Evolutionary conservation across 2,888 invertebrate genomes (phyloP).

Genomic region (Eurois occulta): DNA sequence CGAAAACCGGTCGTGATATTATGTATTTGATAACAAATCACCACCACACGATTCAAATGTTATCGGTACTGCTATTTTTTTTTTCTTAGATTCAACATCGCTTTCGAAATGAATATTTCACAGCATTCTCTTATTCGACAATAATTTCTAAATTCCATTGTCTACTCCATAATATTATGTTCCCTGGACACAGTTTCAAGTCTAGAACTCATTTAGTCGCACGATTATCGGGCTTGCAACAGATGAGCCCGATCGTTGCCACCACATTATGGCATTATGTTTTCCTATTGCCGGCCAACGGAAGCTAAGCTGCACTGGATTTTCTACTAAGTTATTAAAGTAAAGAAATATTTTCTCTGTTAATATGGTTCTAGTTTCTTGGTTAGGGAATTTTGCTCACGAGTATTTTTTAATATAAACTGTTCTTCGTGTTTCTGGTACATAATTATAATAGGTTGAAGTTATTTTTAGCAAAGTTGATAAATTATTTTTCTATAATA

Average conservation of each 20-base stretch:
- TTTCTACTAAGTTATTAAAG: constrained; percentile 55
- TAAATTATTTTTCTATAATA: neutral
- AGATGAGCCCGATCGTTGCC: constrained; percentile 65
- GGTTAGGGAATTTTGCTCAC: constrained; percentile 15
- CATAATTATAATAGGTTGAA: no score
- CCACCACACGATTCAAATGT: neutral
- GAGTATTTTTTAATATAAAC: neutral
- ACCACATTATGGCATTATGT: constrained; percentile 61
- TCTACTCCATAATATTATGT: constrained; percentile 36
- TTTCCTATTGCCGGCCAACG: constrained; percentile 54
- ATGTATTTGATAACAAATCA: neutral
- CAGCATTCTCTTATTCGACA: neutral
- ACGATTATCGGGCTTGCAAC: constrained; percentile 68
- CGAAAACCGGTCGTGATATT: neutral
- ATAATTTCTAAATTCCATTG: constrained; percentile 41
- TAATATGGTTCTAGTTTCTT: constrained; percentile 22
- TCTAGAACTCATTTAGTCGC: constrained; percentile 65
- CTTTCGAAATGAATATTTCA: neutral
- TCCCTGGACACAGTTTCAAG: constrained; percentile 61
- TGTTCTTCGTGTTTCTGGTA: neutral
- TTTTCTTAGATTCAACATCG: neutral
- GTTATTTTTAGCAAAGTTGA: neutral
- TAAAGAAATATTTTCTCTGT: constrained; percentile 49
- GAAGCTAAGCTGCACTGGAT: constrained; percentile 46
- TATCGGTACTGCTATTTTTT: neutral